phyloP scores from a whole-genome alignment of 2,113 vertebrate species.

The Aspiorhynchus laticeps region DNA sequence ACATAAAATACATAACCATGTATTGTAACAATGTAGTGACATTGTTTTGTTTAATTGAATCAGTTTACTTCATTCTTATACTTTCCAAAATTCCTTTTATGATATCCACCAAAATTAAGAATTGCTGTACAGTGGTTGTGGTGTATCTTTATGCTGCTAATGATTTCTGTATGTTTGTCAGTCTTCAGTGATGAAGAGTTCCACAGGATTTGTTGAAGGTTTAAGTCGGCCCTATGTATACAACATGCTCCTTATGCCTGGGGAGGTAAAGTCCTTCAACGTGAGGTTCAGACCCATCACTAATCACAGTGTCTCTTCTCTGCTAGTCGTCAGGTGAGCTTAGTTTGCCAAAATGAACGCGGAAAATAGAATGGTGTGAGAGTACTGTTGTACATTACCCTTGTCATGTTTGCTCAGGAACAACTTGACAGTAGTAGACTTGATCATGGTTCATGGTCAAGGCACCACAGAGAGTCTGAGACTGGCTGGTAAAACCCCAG shows the following conservation, averaged over 20 bases:
- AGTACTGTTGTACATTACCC: neutral
- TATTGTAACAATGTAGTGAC: neutral
- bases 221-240: slow-evolving; percentile 81
- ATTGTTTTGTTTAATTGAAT: neutral
- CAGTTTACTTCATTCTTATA: neutral
- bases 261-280: slow-evolving; percentile 87
- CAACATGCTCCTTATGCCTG: slow-evolving; percentile 89
- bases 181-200: slow-evolving; percentile 81
- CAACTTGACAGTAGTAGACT: slow-evolving; percentile 94
- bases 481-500: slow-evolving; percentile 89
- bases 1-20: neutral
- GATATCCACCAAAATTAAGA: neutral
- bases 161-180: slow-evolving; percentile 62
- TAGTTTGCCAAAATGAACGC: neutral
- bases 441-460: slow-evolving; percentile 88
- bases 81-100: neutral
- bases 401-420: slow-evolving; percentile 79
- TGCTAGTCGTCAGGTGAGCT: slow-evolving; percentile 89
- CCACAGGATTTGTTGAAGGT: slow-evolving; percentile 82
- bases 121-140: neutral
- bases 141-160: neutral
- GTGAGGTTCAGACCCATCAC: slow-evolving; percentile 88
- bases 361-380: neutral
- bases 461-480: slow-evolving; percentile 90
- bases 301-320: slow-evolving; percentile 90